Evolutionary conservation across 1,140 invertebrate species (phyloP).

Genomic region (Hypothenemus hampei): DNA sequence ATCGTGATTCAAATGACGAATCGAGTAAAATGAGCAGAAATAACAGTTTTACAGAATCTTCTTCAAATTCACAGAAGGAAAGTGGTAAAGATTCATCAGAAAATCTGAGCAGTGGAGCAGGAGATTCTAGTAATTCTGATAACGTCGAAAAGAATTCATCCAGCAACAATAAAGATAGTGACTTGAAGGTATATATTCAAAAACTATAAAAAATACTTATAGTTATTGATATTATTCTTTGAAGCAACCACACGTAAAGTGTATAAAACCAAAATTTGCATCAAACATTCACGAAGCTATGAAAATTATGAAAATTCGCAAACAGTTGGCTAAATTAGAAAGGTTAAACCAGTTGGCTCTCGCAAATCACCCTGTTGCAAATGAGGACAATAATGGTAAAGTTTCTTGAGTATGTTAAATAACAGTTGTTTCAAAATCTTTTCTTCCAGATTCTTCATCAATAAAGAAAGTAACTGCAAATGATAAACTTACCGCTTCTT

Average conservation of each 20-base stretch:
- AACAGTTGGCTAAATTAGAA: conserved; percentile 55
- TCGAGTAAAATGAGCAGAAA: conserved; percentile 30
- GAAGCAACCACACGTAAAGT: conserved; percentile 26
- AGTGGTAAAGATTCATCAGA: conserved; percentile 28
- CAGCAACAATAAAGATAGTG: too few species aligned
- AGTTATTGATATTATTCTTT: too few species aligned
- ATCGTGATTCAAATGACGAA: conserved; percentile 57
- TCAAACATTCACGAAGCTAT: conserved; percentile 57
- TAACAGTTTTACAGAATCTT: conserved; percentile 25
- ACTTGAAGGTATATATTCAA: too few species aligned
- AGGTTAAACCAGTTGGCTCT: conserved; percentile 47
- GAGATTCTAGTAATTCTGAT: conserved; percentile 41
- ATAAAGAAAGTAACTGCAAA: neutral
- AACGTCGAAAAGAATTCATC: conserved; percentile 27
- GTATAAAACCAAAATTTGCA: conserved; percentile 57
- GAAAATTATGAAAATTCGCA: conserved; percentile 58
- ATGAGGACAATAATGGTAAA: too few species aligned
- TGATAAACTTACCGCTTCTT: neutral
- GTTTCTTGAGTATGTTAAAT: too few species aligned
- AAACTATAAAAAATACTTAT: too few species aligned
- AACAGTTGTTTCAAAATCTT: too few species aligned
- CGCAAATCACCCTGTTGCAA: too few species aligned
- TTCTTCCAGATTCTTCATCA: too few species aligned
- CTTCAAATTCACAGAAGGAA: conserved; percentile 16
- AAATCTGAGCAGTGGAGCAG: conserved; percentile 26